Conservation (phyloP, 1,140 invertebrate species). For the Geopemphigus sp. region DNA sequence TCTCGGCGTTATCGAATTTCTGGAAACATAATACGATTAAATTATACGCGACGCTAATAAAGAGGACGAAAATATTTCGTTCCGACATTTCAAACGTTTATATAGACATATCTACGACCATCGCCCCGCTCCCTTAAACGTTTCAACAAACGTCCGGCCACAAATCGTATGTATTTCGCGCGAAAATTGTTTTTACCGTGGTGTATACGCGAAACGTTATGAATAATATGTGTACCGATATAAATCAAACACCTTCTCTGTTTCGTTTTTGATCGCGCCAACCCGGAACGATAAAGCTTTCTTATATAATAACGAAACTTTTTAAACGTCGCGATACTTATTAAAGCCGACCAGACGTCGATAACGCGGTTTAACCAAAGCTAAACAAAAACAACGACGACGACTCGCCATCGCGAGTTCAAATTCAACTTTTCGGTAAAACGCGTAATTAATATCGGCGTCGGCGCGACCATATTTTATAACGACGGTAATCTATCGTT, state of each 20-base stretch:
- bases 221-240: not conserved
- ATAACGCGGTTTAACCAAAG: conserved; percentile 2
- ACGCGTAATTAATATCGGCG: conserved; percentile 10
- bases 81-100: not conserved
- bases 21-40: not conserved
- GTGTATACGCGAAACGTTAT: not conserved
- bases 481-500: not conserved
- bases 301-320: conserved; percentile 22
- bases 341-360: not conserved
- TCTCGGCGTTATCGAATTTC: not conserved
- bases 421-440: conserved; percentile 19
- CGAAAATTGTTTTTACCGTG: not conserved
- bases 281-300: conserved; percentile 24
- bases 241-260: not conserved
- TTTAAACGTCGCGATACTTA: conserved; percentile 21
- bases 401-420: not conserved
- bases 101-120: no score
- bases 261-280: conserved; percentile 20
- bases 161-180: not conserved
- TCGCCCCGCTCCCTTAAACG: no score
- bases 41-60: no score
- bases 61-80: no score
- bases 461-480: conserved; percentile 3
- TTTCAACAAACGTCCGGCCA: no score
- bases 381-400: conserved; percentile 30